These are phyloP conservation scores for Psettodes erumei DNA, from an alignment of 2,113 vertebrate species.

Conservation along the genomic window DNA sequence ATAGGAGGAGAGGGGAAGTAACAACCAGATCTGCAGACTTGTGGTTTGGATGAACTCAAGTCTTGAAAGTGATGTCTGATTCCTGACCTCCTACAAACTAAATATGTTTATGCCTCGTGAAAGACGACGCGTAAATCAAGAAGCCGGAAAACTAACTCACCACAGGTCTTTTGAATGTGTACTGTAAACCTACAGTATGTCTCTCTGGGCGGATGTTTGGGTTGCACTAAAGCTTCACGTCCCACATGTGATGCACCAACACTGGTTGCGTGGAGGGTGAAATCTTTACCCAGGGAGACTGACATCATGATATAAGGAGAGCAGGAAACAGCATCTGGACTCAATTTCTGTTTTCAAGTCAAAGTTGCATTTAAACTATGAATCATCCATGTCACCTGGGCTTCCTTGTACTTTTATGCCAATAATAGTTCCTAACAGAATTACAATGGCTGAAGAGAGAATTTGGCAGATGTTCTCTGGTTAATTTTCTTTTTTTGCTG, in stretches of 20 bases:
- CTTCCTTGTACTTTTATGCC: neutral
- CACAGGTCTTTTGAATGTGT: neutral
- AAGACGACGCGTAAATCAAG: neutral
- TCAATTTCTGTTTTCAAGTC: neutral
- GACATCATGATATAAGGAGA: conserved; percentile 1
- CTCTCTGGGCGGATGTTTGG: neutral
- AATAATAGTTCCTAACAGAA: no score
- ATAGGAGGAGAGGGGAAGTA: neutral
- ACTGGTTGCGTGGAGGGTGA: neutral
- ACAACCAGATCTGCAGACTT: no score
- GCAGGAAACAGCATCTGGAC: neutral
- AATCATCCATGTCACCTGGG: neutral
- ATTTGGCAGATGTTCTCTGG: neutral
- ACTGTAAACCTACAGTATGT: neutral
- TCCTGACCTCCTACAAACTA: no score
- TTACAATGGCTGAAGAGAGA: no score
- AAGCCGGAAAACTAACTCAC: neutral
- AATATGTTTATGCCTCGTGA: no score
- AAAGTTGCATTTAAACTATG: neutral
- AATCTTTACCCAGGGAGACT: neutral
- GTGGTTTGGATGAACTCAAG: no score
- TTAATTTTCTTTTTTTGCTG: neutral
- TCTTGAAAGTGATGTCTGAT: no score
- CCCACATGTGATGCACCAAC: neutral
- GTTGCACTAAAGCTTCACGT: neutral